Evolutionary conservation across 2,888 invertebrate species (phyloP).

Genomic region (Lasius fuliginosus): DNA sequence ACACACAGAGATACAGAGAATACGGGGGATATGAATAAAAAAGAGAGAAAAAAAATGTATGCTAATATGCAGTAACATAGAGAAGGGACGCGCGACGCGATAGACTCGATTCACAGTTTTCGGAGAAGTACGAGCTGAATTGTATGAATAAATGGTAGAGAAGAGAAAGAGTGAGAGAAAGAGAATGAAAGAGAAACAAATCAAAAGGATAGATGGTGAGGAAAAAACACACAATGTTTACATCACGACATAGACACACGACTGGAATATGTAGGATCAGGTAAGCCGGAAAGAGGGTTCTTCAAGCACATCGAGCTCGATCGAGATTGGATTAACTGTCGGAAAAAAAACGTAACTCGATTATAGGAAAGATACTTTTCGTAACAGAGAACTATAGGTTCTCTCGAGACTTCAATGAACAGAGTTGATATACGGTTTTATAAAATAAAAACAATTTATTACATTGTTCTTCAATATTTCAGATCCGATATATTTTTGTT

Average conservation of each 20-base stretch:
- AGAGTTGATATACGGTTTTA: not conserved
- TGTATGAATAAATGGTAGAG: not conserved
- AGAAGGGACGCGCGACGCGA: constrained; percentile 21
- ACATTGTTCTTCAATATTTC: not conserved
- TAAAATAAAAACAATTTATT: not conserved
- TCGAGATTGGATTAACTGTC: constrained; percentile 52
- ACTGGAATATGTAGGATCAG: constrained; percentile 54
- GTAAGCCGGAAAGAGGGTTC: constrained; percentile 61
- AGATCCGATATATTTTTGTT: not conserved
- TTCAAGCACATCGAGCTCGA: constrained; percentile 72
- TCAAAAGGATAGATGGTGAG: constrained; percentile 9
- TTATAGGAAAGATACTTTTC: not conserved
- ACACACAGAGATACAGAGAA: constrained; percentile 84
- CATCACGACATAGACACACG: constrained; percentile 54
- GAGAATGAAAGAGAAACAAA: constrained; percentile 53
- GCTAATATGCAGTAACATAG: constrained; percentile 36
- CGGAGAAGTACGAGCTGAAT: constrained; percentile 6
- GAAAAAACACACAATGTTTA: constrained; percentile 48
- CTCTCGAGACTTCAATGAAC: not conserved
- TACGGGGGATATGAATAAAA: constrained; percentile 60
- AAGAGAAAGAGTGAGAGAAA: constrained; percentile 31
- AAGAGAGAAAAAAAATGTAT: not conserved
- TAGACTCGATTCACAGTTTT: constrained; percentile 17
- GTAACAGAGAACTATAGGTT: constrained; percentile 2
- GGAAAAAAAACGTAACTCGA: not conserved